These are phyloP conservation scores for Parnassius glacialis DNA, from an alignment of 2,888 invertebrate genomes.

Conservation along the genomic window DNA sequence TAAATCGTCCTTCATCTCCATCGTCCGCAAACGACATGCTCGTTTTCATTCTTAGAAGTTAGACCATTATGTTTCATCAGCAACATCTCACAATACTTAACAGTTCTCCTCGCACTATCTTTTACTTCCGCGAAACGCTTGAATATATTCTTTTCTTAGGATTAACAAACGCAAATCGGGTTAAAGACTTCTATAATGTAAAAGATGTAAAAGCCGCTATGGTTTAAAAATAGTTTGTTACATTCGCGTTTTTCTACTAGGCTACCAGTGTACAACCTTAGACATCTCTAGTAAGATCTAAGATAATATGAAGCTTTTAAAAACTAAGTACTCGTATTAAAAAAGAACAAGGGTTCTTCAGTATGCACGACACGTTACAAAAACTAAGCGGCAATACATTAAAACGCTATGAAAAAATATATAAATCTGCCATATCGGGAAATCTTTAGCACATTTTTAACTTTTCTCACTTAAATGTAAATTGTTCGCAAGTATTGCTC, in stretches of 20 bases:
- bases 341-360: neutral
- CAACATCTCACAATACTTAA: conserved; percentile 32
- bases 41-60: conserved; percentile 30
- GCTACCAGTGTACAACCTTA: no score
- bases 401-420: neutral
- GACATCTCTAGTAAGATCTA: no score
- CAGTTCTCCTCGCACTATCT: conserved; percentile 37
- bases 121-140: conserved; percentile 47
- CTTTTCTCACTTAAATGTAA: neutral
- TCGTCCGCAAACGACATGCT: conserved; percentile 9
- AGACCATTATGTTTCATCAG: conserved; percentile 26
- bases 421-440: neutral
- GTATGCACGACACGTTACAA: neutral
- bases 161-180: conserved; percentile 58
- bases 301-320: no score
- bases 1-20: conserved; percentile 25
- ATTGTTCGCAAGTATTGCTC: neutral
- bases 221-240: no score
- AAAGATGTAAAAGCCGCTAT: no score
- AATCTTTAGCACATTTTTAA: neutral
- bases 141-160: conserved; percentile 50
- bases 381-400: neutral
- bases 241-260: no score
- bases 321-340: no score
- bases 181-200: conserved; percentile 41